Evolutionary conservation across 1,140 invertebrate species (phyloP).

Genomic region (Plodia interpunctella): DNA sequence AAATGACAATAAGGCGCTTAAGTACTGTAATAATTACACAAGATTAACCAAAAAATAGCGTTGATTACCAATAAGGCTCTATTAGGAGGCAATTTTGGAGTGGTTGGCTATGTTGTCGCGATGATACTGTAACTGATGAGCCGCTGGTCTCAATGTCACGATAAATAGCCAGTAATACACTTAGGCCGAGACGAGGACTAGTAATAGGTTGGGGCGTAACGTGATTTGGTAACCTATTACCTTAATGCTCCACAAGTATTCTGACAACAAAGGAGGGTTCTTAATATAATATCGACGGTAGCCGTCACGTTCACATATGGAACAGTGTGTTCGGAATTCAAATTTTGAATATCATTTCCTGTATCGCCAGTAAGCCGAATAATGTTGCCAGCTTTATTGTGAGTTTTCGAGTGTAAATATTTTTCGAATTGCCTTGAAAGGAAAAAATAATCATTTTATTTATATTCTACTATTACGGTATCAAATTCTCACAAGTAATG

Average conservation of each 20-base stretch:
- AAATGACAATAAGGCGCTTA: no score
- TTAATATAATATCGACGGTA: constrained; percentile 49
- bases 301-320: constrained; percentile 26
- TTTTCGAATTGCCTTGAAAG: no score
- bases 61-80: constrained; percentile 25
- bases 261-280: constrained; percentile 45
- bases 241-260: constrained; percentile 54
- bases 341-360: constrained; percentile 27
- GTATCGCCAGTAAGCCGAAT: not conserved
- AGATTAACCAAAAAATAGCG: constrained; percentile 4
- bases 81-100: constrained; percentile 38
- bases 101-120: constrained; percentile 32
- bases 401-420: no score
- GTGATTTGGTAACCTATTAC: constrained; percentile 57
- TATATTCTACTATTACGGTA: no score
- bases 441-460: no score
- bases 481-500: no score
- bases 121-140: constrained; percentile 43
- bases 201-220: constrained; percentile 55
- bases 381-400: no score
- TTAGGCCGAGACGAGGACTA: constrained; percentile 40
- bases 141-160: constrained; percentile 48
- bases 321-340: constrained; percentile 32
- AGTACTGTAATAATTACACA: no score
- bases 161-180: constrained; percentile 63